phyloP scores from a whole-genome alignment of 2,888 invertebrate genomes.

The Apotomis betuletana region DNA sequence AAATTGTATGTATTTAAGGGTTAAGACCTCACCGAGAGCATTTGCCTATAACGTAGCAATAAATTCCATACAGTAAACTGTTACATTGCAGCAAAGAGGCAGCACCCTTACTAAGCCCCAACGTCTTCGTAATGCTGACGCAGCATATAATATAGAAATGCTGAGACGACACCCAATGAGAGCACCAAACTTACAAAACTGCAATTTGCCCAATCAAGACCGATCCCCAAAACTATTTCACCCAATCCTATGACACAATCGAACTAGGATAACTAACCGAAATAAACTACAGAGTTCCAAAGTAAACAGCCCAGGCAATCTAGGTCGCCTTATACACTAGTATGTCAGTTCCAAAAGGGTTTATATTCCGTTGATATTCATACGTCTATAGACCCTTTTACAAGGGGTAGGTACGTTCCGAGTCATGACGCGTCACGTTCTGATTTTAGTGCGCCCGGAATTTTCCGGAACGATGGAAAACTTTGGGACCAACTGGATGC shows the following conservation, averaged over 20 bases:
- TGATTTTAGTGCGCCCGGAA: slow-evolving; percentile 15
- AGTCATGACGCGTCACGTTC: slow-evolving; percentile 19
- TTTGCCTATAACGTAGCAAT: no score
- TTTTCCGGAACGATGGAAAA: slow-evolving; percentile 1
- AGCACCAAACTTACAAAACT: neutral
- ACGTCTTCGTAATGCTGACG: no score
- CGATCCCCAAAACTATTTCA: neutral
- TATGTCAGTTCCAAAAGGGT: neutral
- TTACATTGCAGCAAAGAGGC: no score
- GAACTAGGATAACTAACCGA: slow-evolving; percentile 15
- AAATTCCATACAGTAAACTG: no score
- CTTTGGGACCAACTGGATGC: neutral
- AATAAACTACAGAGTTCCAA: slow-evolving; percentile 1
- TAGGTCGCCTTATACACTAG: slow-evolving; percentile 42
- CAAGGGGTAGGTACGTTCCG: neutral
- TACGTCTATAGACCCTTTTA: slow-evolving; percentile 9
- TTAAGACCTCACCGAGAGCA: no score
- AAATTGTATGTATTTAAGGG: no score
- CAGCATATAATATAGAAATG: no score
- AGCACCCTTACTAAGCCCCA: no score
- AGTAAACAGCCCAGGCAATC: slow-evolving; percentile 38
- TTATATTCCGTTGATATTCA: neutral
- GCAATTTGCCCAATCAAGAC: neutral
- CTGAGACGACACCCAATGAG: no score
- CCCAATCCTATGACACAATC: neutral